These are phyloP conservation scores for Goniozus legneri DNA, from an alignment of 1,140 invertebrate genomes.

Conservation along the genomic window DNA sequence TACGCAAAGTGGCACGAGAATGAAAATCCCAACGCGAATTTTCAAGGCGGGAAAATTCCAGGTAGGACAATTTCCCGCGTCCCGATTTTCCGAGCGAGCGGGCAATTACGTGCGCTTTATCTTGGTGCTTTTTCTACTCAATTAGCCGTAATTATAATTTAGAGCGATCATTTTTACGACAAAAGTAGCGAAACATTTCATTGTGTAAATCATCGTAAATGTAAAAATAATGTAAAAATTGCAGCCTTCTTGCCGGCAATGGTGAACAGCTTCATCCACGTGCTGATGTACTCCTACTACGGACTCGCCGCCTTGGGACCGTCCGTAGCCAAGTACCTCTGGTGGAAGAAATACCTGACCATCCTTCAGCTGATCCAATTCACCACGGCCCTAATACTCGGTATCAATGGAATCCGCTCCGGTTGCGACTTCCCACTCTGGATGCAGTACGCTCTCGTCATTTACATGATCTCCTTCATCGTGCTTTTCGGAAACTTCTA, in stretches of 20 bases:
- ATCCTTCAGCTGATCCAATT: constrained; percentile 86
- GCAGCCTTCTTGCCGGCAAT: constrained; percentile 81
- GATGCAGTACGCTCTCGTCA: constrained; percentile 90
- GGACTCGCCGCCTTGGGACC: constrained; percentile 80
- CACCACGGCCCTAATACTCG: constrained; percentile 77
- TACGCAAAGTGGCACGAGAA: too few relatives aligned
- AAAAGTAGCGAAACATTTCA: constrained; percentile 8
- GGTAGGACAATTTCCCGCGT: too few relatives aligned
- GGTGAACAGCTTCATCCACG: constrained; percentile 88
- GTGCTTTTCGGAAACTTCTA: constrained; percentile 92
- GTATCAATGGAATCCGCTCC: constrained; percentile 76
- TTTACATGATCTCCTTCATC: constrained; percentile 90
- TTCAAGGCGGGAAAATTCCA: too few relatives aligned
- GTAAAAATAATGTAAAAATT: too few relatives aligned
- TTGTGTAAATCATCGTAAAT: too few relatives aligned
- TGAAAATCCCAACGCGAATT: too few relatives aligned
- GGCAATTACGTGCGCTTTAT: too few relatives aligned
- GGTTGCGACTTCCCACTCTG: constrained; percentile 87
- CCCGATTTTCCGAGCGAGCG: too few relatives aligned
- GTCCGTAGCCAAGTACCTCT: constrained; percentile 72
- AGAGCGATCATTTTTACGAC: neutral
- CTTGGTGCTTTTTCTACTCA: too few relatives aligned
- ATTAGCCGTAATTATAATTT: neutral
- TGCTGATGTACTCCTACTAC: constrained; percentile 94
- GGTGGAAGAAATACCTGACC: constrained; percentile 95